These are phyloP conservation scores for Hystrix brachyura DNA, from an alignment of 2,113 vertebrate genomes.

Conservation along the genomic window DNA sequence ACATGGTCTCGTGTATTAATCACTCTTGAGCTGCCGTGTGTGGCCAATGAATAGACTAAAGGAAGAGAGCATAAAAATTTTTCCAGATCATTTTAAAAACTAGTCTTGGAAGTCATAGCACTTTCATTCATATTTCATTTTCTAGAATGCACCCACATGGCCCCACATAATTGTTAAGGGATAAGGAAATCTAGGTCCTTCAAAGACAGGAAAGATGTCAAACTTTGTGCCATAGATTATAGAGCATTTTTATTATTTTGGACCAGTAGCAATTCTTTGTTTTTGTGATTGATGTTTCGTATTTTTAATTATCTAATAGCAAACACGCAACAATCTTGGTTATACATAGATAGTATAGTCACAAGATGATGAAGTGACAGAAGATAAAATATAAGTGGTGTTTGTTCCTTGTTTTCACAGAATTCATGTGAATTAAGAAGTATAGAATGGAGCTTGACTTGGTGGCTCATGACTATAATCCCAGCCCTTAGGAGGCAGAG, in stretches of 20 bases:
- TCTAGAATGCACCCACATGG: not conserved
- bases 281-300: not conserved
- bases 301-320: conserved; percentile 17
- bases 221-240: not conserved
- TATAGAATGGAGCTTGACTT: not conserved
- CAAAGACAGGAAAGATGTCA: conserved; percentile 18
- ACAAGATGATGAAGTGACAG: not conserved
- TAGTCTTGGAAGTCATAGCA: conserved; percentile 19
- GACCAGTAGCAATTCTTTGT: not conserved
- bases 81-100: not conserved
- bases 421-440: conserved; percentile 28
- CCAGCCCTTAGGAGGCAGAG: too few relatives aligned
- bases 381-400: not conserved
- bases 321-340: not conserved
- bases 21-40: not conserved
- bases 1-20: not conserved
- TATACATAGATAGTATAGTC: not conserved
- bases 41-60: conserved; percentile 9
- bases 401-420: not conserved
- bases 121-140: not conserved
- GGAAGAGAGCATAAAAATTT: not conserved
- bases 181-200: not conserved
- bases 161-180: not conserved
- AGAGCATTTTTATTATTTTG: conserved; percentile 24
- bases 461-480: too few relatives aligned